phyloP scores from a whole-genome alignment of 2,888 invertebrate genomes.

The Nymphalis urticae region DNA sequence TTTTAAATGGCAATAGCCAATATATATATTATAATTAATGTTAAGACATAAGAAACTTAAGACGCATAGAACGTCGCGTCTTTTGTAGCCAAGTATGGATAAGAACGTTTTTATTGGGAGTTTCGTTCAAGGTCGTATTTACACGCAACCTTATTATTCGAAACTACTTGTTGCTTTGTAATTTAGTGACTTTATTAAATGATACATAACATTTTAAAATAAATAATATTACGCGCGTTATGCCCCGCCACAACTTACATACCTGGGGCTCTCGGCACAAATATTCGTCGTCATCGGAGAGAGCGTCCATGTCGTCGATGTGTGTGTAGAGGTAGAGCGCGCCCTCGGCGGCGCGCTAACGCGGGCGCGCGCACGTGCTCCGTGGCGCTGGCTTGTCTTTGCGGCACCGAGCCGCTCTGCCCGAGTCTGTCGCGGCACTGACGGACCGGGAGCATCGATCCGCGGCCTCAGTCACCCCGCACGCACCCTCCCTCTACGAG shows the following conservation, averaged over 20 bases:
- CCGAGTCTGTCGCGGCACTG: slow-evolving; percentile 76
- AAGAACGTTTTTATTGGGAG: slow-evolving; percentile 55
- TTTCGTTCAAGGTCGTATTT: slow-evolving; percentile 65
- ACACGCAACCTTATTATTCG: slow-evolving; percentile 62
- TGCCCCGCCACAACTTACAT: slow-evolving; percentile 43
- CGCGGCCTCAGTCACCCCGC: slow-evolving; percentile 55
- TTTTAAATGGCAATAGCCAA: neutral
- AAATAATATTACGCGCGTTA: slow-evolving; percentile 26
- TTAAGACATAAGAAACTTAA: slow-evolving; percentile 5
- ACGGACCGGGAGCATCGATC: slow-evolving; percentile 62
- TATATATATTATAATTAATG: neutral
- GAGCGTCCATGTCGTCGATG: slow-evolving; percentile 72
- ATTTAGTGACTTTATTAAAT: slow-evolving; percentile 34
- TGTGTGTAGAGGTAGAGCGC: slow-evolving; percentile 53
- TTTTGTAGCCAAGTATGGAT: slow-evolving; percentile 6
- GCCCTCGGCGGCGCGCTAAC: slow-evolving; percentile 69
- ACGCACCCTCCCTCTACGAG: slow-evolving; percentile 47
- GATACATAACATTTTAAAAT: slow-evolving; percentile 26
- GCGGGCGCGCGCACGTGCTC: slow-evolving; percentile 70
- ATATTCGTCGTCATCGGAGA: slow-evolving; percentile 78
- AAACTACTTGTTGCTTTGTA: slow-evolving; percentile 69
- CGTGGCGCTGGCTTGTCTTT: slow-evolving; percentile 60
- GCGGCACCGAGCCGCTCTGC: slow-evolving; percentile 75
- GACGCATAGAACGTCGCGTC: slow-evolving; percentile 1
- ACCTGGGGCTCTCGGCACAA: slow-evolving; percentile 76